These are phyloP conservation scores for Geotrypetes seraphini DNA, from an alignment of 2,797 vertebrate species.

Conservation along the genomic window DNA sequence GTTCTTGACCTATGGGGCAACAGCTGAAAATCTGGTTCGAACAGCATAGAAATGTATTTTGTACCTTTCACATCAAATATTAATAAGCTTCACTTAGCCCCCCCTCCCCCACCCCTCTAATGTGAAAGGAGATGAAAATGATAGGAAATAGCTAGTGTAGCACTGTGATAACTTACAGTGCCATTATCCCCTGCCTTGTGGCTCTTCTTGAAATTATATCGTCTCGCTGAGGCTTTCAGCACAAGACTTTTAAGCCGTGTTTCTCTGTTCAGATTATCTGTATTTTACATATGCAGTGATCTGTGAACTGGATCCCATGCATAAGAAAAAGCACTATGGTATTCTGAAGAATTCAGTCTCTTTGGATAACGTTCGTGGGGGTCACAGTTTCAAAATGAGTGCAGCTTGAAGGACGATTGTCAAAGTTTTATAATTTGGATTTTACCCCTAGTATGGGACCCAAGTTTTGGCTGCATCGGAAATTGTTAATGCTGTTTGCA, in stretches of 20 bases:
- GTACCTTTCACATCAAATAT: constrained; percentile 30
- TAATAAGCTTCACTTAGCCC: constrained; percentile 33
- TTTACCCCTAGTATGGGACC: too few relatives aligned
- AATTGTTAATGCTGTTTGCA: too few relatives aligned
- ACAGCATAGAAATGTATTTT: constrained; percentile 27
- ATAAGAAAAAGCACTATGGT: constrained; percentile 24
- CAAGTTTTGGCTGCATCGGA: too few relatives aligned
- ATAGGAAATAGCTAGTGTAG: constrained; percentile 36
- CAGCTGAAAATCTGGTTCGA: constrained; percentile 28
- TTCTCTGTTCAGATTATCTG: constrained; percentile 19
- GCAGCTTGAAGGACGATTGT: constrained; percentile 1
- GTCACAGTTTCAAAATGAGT: constrained; percentile 9
- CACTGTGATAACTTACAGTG: constrained; percentile 35
- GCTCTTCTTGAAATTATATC: constrained; percentile 29
- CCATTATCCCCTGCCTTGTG: constrained; percentile 38
- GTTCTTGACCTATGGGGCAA: background rate
- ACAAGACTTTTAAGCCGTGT: constrained; percentile 25
- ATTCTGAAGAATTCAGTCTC: constrained; percentile 12
- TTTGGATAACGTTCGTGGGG: constrained; percentile 10
- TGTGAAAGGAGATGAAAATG: constrained; percentile 24
- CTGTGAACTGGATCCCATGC: constrained; percentile 17
- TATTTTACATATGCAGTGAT: constrained; percentile 22
- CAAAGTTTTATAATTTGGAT: constrained; percentile 26
- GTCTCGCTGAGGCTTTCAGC: constrained; percentile 19
- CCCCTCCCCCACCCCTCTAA: constrained; percentile 23